Base-by-base conservation (phyloP, 2,888 invertebrate genomes). In the Limnephilus rhombicus region DNA sequence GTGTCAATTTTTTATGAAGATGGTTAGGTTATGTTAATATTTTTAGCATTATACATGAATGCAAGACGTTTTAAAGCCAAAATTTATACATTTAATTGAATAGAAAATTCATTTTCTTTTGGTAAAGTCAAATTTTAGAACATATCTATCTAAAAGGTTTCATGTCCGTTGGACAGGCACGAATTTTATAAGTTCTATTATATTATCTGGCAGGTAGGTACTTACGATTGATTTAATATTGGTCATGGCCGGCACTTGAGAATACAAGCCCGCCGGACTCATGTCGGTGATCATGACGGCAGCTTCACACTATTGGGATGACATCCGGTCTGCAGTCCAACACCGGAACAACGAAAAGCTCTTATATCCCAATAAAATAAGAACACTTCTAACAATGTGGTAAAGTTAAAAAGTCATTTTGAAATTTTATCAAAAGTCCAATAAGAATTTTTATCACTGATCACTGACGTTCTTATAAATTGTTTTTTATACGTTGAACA, bases 191-290 rank as follows among this genome's bases (percentile, higher is more conserved):
- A 18, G 24, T 31, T 31, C 1, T 31, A 31, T 1, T 68, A 4
- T 68, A 68, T 68, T n/a, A 82, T 15, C 82, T 53, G 18, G 11
- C 3, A 34, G 13, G 13, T 29, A n/a, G 53, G 45, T 90, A 93
- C 93, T 93, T 90, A 93, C 93, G 88, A 93, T 93, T 11, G 93
- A 93, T 45, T 93, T 93, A 80, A 93, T 93, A 85, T 93, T 93
- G 29, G 93, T 85, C 91, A 93, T 93, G 80, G 91, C 92, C 34
- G 93, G 93, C 53, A 93, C 93, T 87, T 93, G 93, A 29, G 93
- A 90, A 41, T 93, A 93, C 83, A 93, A 91, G 68, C 93, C 93
- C 86, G 93, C 93, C 85, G 92, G 93, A 89, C 93, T 93, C 93
- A 93, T 93, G 86, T 93, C 93, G 41, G 93, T 93, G 81, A 93